These are phyloP conservation scores for Ectemnius cavifrons DNA, from an alignment of 2,888 invertebrate genomes.

Conservation along the genomic window DNA sequence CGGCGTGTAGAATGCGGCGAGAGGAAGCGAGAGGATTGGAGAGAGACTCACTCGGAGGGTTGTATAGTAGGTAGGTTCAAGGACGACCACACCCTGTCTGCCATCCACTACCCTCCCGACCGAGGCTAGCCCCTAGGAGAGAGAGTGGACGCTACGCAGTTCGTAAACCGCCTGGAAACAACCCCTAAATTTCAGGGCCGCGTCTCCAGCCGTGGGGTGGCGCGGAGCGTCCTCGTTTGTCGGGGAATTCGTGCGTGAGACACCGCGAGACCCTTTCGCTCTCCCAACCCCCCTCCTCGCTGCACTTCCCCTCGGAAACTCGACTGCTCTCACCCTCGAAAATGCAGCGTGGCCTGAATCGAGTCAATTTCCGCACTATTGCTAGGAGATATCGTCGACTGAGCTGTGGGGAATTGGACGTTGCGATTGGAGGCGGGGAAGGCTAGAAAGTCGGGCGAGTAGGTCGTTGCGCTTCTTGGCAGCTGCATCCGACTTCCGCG, in stretches of 20 bases:
- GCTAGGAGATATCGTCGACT: not conserved
- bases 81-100: slow-evolving; percentile 78
- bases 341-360: not conserved
- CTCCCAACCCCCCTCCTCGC: slow-evolving; percentile 2
- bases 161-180: slow-evolving; percentile 65
- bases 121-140: slow-evolving; percentile 56
- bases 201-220: slow-evolving; percentile 38
- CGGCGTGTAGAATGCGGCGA: too few relatives aligned
- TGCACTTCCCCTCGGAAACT: slow-evolving; percentile 4
- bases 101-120: slow-evolving; percentile 53
- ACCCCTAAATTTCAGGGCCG: slow-evolving; percentile 65
- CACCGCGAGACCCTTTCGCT: not conserved
- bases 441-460: slow-evolving; percentile 11
- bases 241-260: slow-evolving; percentile 52
- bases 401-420: too few relatives aligned
- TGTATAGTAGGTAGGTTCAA: slow-evolving; percentile 70
- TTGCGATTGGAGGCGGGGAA: too few relatives aligned
- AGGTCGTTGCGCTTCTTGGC: slow-evolving; percentile 31
- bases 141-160: slow-evolving; percentile 58
- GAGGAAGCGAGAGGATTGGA: slow-evolving; percentile 33
- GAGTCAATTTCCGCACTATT: not conserved
- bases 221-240: slow-evolving; percentile 45
- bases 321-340: not conserved
- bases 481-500: slow-evolving; percentile 27
- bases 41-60: slow-evolving; percentile 51